These are phyloP conservation scores for Aspidiotus destructor DNA, from an alignment of 2,888 invertebrate genomes.

Conservation along the genomic window DNA sequence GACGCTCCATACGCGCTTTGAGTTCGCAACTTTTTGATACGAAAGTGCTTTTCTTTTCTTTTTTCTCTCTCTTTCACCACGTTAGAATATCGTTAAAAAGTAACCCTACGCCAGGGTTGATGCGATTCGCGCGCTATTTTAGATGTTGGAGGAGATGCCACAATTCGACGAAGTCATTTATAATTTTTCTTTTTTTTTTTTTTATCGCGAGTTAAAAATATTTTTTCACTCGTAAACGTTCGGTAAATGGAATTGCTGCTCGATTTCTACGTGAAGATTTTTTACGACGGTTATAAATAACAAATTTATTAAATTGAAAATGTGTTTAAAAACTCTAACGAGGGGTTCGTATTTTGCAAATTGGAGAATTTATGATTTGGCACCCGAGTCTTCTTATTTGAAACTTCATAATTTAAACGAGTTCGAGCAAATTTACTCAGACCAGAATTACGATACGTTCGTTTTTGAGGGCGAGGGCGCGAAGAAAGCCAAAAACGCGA, in stretches of 20 bases:
- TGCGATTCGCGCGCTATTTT: not conserved
- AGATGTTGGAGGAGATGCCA: constrained; percentile 1
- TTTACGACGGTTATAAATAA: constrained; percentile 32
- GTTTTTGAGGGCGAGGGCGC: not conserved
- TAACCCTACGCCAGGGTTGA: constrained; percentile 21
- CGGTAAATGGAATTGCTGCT: constrained; percentile 27
- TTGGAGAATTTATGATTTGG: constrained; percentile 22
- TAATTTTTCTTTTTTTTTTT: constrained; percentile 26
- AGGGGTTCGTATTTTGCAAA: constrained; percentile 13
- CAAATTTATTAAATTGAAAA: constrained; percentile 31
- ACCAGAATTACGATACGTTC: not conserved
- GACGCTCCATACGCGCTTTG: not conserved
- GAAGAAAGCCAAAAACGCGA: not conserved
- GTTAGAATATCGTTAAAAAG: constrained; percentile 30
- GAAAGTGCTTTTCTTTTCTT: constrained; percentile 18
- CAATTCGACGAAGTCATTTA: constrained; percentile 30
- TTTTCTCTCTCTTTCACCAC: constrained; percentile 9
- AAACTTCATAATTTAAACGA: constrained; percentile 14
- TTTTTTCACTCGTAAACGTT: constrained; percentile 25
- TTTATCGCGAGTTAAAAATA: constrained; percentile 21
- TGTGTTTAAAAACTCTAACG: constrained; percentile 26
- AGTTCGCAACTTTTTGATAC: constrained; percentile 22
- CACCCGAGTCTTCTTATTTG: constrained; percentile 7
- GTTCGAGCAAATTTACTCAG: not conserved
- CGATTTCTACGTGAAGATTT: constrained; percentile 27